Percentiles rank a stretch among this genome's conserved stretches.
Evolutionary conservation across 1,140 invertebrate species (phyloP).

Genomic region (Drosophila pectinifera): DNA sequence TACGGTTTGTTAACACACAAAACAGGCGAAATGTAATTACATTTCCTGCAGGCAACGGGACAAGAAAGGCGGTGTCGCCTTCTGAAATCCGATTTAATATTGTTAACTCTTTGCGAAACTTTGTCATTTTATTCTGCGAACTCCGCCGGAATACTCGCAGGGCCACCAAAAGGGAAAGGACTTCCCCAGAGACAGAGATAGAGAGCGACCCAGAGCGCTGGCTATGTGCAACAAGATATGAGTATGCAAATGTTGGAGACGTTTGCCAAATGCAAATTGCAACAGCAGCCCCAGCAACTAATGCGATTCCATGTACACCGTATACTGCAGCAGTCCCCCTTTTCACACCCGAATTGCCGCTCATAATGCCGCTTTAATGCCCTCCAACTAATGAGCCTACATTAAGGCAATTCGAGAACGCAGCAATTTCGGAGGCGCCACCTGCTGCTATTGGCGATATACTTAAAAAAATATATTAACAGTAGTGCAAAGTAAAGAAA

Average conservation of each 20-base stretch:
- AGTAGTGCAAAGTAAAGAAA: no score
- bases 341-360: conserved; percentile 10
- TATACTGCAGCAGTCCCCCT: not conserved
- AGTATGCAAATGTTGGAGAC: conserved; percentile 74
- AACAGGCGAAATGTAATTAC: conserved; percentile 83
- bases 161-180: conserved; percentile 15
- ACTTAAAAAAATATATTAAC: not conserved
- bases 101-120: conserved; percentile 82
- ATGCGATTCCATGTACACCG: conserved; percentile 13
- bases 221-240: conserved; percentile 41
- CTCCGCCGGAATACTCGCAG: conserved; percentile 30
- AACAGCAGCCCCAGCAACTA: conserved; percentile 15
- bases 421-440: conserved; percentile 56
- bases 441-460: conserved; percentile 48
- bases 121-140: conserved; percentile 77
- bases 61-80: conserved; percentile 35
- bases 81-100: conserved; percentile 83
- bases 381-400: conserved; percentile 79
- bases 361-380: conserved; percentile 77
- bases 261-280: conserved; percentile 61
- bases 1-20: conserved; percentile 82
- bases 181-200: not conserved
- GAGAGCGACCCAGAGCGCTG: not conserved
- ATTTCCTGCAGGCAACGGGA: conserved; percentile 55
- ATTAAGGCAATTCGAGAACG: conserved; percentile 75